phyloP scores from a whole-genome alignment of 2,888 invertebrate genomes.

The Chrysina gloriosa region DNA sequence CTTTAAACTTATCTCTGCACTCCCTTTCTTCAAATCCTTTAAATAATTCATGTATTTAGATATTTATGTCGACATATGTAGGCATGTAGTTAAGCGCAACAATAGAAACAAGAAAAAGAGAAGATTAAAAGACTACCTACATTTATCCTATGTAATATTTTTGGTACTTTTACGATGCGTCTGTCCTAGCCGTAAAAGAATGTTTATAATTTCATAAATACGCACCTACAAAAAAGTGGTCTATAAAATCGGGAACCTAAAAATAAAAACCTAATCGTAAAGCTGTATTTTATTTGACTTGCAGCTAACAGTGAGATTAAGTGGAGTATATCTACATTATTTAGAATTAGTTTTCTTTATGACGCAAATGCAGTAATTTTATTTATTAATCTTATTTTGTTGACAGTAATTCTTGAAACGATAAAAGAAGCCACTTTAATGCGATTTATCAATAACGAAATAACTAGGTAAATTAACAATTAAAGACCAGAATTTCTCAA shows the following conservation, averaged over 20 bases:
- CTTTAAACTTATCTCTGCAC: background rate
- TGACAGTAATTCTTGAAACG: too few species aligned
- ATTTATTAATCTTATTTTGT: too few species aligned
- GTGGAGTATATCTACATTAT: background rate
- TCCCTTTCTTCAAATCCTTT: background rate
- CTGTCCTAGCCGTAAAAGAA: conserved; percentile 35
- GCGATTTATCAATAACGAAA: too few species aligned
- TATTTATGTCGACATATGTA: conserved; percentile 19
- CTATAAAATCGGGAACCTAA: conserved; percentile 28
- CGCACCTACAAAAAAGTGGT: conserved; percentile 36
- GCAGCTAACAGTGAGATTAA: conserved; percentile 4
- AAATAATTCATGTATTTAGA: conserved; percentile 21
- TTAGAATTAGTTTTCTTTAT: too few species aligned
- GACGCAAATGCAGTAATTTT: background rate
- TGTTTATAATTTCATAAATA: conserved; percentile 41
- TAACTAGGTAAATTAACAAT: too few species aligned
- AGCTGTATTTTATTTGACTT: conserved; percentile 12
- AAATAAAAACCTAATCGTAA: conserved; percentile 34
- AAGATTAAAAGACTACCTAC: conserved; percentile 32
- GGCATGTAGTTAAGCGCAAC: conserved; percentile 14
- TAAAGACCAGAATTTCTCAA: too few species aligned
- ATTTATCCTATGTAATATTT: conserved; percentile 33
- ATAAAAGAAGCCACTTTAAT: too few species aligned
- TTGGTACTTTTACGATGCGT: conserved; percentile 29
- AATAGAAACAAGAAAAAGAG: conserved; percentile 24